Evolutionary conservation across 1,140 invertebrate species (phyloP), one percentile per base, ranked within the genome.

Genomic region (Oedothorax gibbosus): DNA sequence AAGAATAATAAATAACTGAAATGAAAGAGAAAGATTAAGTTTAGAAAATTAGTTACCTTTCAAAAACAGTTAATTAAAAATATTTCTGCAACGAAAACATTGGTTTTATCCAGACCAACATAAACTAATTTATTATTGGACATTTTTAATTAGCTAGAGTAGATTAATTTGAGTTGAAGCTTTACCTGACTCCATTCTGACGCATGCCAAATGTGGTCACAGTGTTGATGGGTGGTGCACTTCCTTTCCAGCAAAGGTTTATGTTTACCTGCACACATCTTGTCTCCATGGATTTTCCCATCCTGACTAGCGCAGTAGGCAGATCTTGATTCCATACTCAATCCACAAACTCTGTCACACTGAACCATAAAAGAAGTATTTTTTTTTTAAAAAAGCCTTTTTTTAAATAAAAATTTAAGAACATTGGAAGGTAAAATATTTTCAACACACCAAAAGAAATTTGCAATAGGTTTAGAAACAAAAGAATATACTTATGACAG

Each of bases 161-260:
- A 64, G 14, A 15, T 15, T 60, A 14, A 14, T 60, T 60, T 14
- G 10, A 68, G 51, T 57, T 21, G 8, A 21, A 5, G 21, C 35
- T 50, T 83, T 86, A 90, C 89, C 76, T 89, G 88, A 77, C 89
- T 90, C 91, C 91, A 92, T 85, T 92, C 94, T 8, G 95, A 94
- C 2, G 94, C 92, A 88, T 96, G 96, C 97, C 97, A 99, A 88
- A 94, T 92, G 87, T 92, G 93, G 86, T 93, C 92, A 90, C 94
- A 98, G 35, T 90, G 66, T 89, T 85, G 85, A 93, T 90, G 54
- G 72, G 87, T 76, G 10, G 87, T 65, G 87, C 95, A 96, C 18
- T 92, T 89, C 85, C 92, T 91, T 56, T 89, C 90, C 53, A 93
- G 88, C 53, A 91, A 89, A 0, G 94, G 96, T 85, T 92, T 92